A percentile compares a stretch with the other conserved stretches of the same genome.
Evolutionary conservation across 2,113 vertebrate species (phyloP).

Genomic region (Seriola aureovittata): DNA sequence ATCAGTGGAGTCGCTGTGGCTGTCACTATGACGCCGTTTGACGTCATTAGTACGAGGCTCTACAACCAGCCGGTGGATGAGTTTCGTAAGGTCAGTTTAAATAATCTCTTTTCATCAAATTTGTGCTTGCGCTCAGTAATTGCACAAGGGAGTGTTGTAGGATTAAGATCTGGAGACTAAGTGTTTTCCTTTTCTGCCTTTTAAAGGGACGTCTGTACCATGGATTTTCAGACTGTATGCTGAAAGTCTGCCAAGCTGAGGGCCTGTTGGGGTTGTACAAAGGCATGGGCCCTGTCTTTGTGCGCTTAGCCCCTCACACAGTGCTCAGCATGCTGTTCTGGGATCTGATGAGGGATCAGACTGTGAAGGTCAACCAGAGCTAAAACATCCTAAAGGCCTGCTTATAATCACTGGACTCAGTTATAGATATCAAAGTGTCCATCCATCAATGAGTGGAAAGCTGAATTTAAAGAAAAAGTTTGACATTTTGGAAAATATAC

Average conservation of each 20-base stretch:
- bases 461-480: conserved; percentile 13
- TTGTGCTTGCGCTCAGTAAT: not conserved
- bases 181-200: conserved; percentile 8
- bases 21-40: conserved; percentile 92
- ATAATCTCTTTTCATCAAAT: not conserved
- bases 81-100: conserved; percentile 83
- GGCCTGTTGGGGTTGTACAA: conserved; percentile 92
- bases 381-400: conserved; percentile 3
- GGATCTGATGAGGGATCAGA: conserved; percentile 91
- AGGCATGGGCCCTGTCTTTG: conserved; percentile 91
- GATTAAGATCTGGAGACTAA: not conserved
- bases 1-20: conserved; percentile 92
- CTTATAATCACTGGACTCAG: not conserved
- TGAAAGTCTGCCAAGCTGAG: conserved; percentile 89
- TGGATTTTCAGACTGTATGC: conserved; percentile 90
- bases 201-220: conserved; percentile 89
- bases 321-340: conserved; percentile 96
- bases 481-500: conserved; percentile 3
- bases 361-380: conserved; percentile 47
- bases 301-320: conserved; percentile 94
- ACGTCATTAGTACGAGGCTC: conserved; percentile 94
- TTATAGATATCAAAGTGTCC: not conserved
- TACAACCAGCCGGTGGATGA: conserved; percentile 96
- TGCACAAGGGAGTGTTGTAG: not conserved
- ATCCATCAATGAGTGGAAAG: not conserved